Base-by-base conservation (phyloP, 2,888 invertebrate species). In the Epiblema foenella region DNA sequence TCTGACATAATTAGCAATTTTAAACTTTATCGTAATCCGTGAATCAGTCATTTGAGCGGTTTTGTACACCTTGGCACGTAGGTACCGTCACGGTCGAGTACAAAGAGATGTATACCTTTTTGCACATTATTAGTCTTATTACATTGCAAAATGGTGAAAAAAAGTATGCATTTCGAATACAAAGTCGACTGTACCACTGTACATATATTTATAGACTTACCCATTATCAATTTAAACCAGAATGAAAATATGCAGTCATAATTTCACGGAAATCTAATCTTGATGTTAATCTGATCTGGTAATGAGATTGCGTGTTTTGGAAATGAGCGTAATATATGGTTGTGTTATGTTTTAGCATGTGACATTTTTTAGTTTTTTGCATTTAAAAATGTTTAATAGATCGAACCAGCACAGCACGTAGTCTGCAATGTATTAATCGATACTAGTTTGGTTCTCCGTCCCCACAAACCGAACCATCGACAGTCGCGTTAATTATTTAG, bases 371-470 rank as follows among this genome's bases (percentile, higher is more conserved):
- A 78, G 77, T 80, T 83, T 46, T 81, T 85, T 87, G 89, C 89
- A 89, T 89, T 89, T 89, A 88, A 75, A 79, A 57, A 46, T 11
- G 65, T 54, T 64, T 10, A 1, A 54, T 52, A 29, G 7, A 20
- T 29, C 37, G 42, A 51, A 12, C 52, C 42, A 51, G 37, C 60
- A 66, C 54, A 60, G 54, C 39, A 58, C 37, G 10, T 54, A 46
- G 60, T 37, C 59, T n/a, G 33, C n/a, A 77, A 73, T 80, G 75
- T 79, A 74, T 79, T 76, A 77, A 78, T 79, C 77, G 77, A 77
- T 77, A 80, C 75, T 74, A 71, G 80, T 87, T 87, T 85, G 83
- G 82, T 87, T 85, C 78, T 91, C 91, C 91, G 91, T 92, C 91
- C 91, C 87, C 89, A 85, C 75, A 80, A 85, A 77, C 68, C 73